Conservation (phyloP, 2,888 invertebrate species). For the Phortica okadai region DNA sequence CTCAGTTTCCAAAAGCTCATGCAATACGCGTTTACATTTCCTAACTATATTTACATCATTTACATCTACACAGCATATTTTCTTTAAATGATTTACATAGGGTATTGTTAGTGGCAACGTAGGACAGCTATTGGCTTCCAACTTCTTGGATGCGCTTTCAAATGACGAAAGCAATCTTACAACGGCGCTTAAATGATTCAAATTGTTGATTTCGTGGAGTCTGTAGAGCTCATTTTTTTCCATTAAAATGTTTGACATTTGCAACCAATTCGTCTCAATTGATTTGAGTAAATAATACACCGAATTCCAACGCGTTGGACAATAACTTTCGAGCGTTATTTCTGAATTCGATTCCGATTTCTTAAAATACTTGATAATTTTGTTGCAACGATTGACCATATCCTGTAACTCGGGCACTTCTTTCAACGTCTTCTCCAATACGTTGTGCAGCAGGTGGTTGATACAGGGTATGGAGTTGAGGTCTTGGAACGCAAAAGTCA, state of each 20-base stretch:
- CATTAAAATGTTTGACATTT: conserved; percentile 25
- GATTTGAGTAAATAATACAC: conserved; percentile 34
- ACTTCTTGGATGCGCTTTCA: conserved; percentile 7
- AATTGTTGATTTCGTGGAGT: neutral
- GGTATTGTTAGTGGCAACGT: conserved; percentile 7
- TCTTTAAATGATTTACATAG: conserved; percentile 10
- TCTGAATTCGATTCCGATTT: conserved; percentile 23
- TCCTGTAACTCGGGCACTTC: conserved; percentile 36
- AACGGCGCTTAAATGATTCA: neutral
- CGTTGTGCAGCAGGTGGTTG: conserved; percentile 42
- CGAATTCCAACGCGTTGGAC: conserved; percentile 36
- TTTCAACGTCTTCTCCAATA: conserved; percentile 36
- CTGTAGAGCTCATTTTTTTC: conserved; percentile 32
- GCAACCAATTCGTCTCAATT: conserved; percentile 30
- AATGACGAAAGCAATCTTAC: neutral
- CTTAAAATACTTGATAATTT: conserved; percentile 43
- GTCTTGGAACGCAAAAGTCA: conserved; percentile 34
- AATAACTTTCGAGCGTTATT: conserved; percentile 36
- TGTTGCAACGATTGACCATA: conserved; percentile 35
- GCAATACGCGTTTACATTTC: neutral
- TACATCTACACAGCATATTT: neutral
- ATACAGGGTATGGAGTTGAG: conserved; percentile 38
- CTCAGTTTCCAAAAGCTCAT: neutral
- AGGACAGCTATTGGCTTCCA: neutral
- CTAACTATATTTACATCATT: neutral